A percentile compares a stretch with the other conserved stretches of the same genome.
These are phyloP conservation scores for Eolophus roseicapilla DNA, from an alignment of 2,113 vertebrate species.

Conservation along the genomic window DNA sequence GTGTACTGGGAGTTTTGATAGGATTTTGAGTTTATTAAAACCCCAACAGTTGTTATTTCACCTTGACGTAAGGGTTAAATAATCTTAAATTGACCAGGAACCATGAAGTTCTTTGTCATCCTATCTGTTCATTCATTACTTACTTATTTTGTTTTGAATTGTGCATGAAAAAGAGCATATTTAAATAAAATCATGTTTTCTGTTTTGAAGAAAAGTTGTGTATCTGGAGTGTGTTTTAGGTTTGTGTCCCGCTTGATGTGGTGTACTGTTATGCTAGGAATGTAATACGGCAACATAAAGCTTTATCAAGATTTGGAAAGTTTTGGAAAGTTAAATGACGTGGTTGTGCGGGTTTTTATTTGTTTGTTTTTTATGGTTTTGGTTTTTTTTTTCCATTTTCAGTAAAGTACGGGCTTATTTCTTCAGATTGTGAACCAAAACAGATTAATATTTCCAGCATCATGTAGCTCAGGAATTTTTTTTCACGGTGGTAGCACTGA, in stretches of 20 bases:
- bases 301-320: not conserved
- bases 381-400: not conserved
- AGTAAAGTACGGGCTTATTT: not conserved
- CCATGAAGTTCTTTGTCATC: not conserved
- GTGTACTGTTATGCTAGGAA: not conserved
- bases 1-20: not conserved
- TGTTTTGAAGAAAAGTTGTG: not conserved
- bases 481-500: not conserved
- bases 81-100: not conserved
- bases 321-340: not conserved
- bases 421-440: not conserved
- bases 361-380: no score
- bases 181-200: not conserved
- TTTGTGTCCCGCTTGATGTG: not conserved
- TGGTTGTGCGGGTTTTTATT: not conserved
- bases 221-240: not conserved
- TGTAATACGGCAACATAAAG: not conserved
- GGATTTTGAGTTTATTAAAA: not conserved
- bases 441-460: not conserved
- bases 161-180: not conserved
- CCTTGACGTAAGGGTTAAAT: not conserved
- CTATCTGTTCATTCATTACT: not conserved
- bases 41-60: not conserved
- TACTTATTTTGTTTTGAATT: not conserved
- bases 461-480: not conserved